Percentiles rank a stretch among this genome's conserved stretches.
Conservation (phyloP, 1,140 invertebrate species). For the Triops longicaudatus region DNA sequence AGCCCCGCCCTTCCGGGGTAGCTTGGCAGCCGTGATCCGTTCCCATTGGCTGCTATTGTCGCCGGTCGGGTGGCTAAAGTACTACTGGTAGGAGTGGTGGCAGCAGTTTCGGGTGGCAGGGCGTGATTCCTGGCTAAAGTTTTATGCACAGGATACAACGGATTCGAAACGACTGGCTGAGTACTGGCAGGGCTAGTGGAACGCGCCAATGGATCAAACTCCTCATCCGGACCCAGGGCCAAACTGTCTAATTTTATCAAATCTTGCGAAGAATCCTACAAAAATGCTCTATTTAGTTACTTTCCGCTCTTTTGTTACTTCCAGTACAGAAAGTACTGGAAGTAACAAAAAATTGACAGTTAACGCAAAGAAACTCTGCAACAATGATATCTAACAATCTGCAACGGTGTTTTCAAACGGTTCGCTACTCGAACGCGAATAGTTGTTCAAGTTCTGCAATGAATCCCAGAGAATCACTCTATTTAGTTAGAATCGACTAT, state of each 20-base stretch:
- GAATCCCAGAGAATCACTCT: too few relatives aligned
- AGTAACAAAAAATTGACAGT: too few relatives aligned
- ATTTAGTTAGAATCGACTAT: too few relatives aligned
- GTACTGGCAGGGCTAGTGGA: neutral
- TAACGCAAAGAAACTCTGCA: too few relatives aligned
- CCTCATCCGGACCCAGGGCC: constrained; percentile 45
- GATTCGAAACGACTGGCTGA: constrained; percentile 21
- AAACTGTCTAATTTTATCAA: constrained; percentile 50
- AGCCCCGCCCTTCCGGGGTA: constrained; percentile 22
- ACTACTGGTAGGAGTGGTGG: neutral
- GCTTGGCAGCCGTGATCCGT: constrained; percentile 10
- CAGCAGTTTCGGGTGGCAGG: neutral
- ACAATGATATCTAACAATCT: too few relatives aligned
- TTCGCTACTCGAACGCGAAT: too few relatives aligned
- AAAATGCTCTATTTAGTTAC: constrained; percentile 29
- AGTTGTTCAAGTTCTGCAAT: too few relatives aligned
- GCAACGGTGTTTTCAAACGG: neutral
- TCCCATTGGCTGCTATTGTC: neutral
- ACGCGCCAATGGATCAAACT: constrained; percentile 48
- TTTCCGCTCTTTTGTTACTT: neutral
- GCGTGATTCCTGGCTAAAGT: neutral
- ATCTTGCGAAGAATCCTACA: constrained; percentile 39
- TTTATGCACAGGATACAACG: constrained; percentile 23
- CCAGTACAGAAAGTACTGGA: neutral
- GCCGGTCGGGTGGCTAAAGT: neutral